Conservation (phyloP, 2,797 vertebrate genomes). For the Halcyon smyrnensis region DNA sequence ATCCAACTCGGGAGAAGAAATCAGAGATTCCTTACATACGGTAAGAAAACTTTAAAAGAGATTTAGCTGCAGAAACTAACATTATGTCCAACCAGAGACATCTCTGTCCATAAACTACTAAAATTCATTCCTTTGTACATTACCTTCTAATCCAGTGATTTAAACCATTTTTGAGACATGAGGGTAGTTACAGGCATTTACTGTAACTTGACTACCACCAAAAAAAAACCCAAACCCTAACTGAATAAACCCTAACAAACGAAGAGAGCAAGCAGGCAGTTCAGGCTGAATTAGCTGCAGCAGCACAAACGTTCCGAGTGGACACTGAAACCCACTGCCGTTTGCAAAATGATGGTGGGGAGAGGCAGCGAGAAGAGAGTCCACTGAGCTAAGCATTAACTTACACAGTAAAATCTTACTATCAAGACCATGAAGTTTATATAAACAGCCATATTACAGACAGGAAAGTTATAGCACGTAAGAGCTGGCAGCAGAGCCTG, state of each 20-base stretch:
- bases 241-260: neutral
- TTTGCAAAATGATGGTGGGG: neutral
- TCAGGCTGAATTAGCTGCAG: conserved; percentile 4
- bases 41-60: neutral
- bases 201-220: neutral
- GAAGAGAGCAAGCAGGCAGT: neutral
- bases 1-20: neutral
- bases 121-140: neutral
- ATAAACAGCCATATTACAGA: neutral
- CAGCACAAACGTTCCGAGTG: neutral
- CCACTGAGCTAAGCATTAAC: neutral
- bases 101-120: neutral
- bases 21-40: neutral
- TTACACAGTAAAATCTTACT: neutral
- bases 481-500: neutral
- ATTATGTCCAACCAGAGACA: neutral
- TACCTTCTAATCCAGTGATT: neutral
- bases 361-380: neutral
- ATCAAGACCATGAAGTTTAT: neutral
- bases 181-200: neutral
- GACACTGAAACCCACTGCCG: neutral
- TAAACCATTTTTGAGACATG: neutral
- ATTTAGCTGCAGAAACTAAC: neutral
- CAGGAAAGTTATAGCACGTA: neutral
- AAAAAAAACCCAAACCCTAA: neutral